Evolutionary conservation across 37 sponge, comb jelly and placozoan genomes (phyloP).

Genomic region (Aplysina aerophoba): DNA sequence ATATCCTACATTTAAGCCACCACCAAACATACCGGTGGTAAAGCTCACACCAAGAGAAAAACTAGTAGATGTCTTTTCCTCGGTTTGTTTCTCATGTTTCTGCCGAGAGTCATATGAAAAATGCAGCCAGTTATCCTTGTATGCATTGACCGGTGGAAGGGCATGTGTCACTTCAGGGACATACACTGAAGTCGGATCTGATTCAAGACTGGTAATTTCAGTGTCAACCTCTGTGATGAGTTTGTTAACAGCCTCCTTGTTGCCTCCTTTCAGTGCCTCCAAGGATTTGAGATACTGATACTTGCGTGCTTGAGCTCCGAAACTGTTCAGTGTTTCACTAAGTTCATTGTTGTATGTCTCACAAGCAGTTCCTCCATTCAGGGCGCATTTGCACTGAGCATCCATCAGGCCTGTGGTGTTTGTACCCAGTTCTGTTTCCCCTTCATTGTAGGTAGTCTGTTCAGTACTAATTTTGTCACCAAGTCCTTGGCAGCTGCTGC

Average conservation of each 20-base stretch:
- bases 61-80: neutral
- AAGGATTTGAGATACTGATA: neutral
- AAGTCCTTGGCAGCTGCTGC: too few species aligned
- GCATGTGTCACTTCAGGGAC: neutral
- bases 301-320: neutral
- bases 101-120: constrained; percentile 40
- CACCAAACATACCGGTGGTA: neutral
- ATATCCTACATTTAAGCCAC: neutral
- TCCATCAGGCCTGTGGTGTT: neutral
- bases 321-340: neutral
- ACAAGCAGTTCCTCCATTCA: neutral
- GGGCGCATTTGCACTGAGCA: neutral
- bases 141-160: neutral
- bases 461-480: neutral
- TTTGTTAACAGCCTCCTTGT: neutral
- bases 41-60: constrained; percentile 1
- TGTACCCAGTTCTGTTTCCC: neutral
- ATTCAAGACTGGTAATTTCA: neutral
- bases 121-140: constrained; percentile 29
- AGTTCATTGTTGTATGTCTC: neutral
- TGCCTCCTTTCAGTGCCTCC: neutral
- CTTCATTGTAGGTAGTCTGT: neutral
- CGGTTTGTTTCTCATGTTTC: neutral
- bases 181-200: neutral
- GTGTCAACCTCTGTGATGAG: neutral